These are phyloP conservation scores for Clarias platycephalus DNA, from an alignment of 2,797 vertebrate species.

Conservation along the genomic window DNA sequence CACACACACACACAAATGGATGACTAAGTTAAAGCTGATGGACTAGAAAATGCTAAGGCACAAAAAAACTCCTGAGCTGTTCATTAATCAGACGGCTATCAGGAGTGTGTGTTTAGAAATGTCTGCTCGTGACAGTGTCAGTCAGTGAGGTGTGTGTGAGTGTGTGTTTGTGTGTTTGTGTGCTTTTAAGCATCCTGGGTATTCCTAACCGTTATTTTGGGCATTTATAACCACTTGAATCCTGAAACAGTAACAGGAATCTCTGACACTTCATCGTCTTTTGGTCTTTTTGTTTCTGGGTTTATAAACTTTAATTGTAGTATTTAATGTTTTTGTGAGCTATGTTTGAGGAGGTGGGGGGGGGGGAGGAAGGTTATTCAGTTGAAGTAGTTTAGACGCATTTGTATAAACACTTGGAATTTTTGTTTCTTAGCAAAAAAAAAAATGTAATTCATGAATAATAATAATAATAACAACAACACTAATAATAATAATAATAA, in stretches of 20 bases:
- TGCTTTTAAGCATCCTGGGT: neutral
- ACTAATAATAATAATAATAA: neutral
- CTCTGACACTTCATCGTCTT: neutral
- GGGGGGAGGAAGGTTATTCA: neutral
- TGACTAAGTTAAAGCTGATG: constrained; percentile 20
- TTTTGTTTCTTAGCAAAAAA: neutral
- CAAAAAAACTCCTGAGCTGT: constrained; percentile 63
- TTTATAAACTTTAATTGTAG: neutral
- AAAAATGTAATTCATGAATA: neutral
- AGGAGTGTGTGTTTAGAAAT: neutral
- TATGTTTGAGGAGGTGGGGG: neutral
- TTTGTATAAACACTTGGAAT: neutral
- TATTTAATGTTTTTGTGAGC: neutral
- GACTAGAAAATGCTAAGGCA: constrained; percentile 14
- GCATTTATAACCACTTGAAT: neutral
- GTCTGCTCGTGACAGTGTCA: neutral
- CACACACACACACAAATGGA: neutral
- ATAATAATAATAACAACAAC: neutral
- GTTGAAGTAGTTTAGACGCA: neutral
- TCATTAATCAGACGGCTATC: constrained; percentile 55
- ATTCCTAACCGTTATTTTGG: neutral
- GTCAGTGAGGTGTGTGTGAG: neutral
- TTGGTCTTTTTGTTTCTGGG: neutral
- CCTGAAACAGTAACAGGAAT: neutral
- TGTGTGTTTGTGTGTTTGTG: neutral